Evolutionary conservation across 2,113 vertebrate genomes (phyloP), one percentile per base, ranked within the genome.

Genomic region (Aptenodytes patagonicus): DNA sequence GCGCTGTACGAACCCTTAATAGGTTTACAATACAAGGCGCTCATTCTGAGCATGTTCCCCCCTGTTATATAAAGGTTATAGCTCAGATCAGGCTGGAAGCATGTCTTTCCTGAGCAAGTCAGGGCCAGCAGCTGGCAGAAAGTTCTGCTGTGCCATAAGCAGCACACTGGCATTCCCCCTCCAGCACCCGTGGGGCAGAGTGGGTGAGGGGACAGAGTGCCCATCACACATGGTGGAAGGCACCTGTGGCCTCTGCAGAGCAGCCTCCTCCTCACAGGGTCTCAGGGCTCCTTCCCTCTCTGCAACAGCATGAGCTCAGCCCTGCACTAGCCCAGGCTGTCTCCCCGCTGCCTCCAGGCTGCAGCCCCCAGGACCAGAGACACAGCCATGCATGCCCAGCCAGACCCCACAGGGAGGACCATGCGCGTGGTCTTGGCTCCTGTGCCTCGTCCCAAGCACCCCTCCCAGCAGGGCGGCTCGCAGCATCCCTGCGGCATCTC

Each of bases 351-450:
- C 21, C 19, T 31, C 42, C 7, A 16, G 20, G 34, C 57, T 52
- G 34, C 28, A 8, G 32, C 13, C 31, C 21, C 26, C 6, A 1
- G 47, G 40, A n/a, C 14, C 29, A 6, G 66, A 10, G 28, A 5
- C 6, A 13, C 3, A 2, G 22, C 29, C 6, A 0, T 11, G 28
- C 21, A 6, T 9, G 2, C 36, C 65, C 68, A n/a, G 47, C 14
- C 66, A 29, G 51, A 24, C 13, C 29, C 68, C 18, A 3, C 1
- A 2, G 18, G 52, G 10, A 54, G 42, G 24, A 10, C 24, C 3
- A 0, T 3, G 9, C n/a, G 5, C 3, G 0, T 1, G 2, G 21
- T 11, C 55, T 25, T 7, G 1, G 29, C 40, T 54, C 76, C 57
- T 6, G 21, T 10, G 17, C 38, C 19, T 4, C 14, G 0, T 38